Base-by-base conservation (phyloP, 1,140 invertebrate species). In the Fopius arisanus region DNA sequence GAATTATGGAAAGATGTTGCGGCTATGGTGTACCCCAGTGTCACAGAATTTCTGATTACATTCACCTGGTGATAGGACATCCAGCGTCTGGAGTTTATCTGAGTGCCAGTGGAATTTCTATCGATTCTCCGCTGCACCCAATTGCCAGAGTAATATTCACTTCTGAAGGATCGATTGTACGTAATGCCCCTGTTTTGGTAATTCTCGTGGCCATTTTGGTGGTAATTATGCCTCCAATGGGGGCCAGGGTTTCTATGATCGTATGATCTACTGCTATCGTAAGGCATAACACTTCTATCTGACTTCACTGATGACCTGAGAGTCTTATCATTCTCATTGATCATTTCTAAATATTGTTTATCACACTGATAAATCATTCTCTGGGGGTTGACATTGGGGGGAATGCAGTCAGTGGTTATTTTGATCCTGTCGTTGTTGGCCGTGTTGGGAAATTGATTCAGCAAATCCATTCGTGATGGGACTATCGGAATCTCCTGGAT, bases 401-500 rank as follows among this genome's bases (percentile, higher is more conserved):
- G 87, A 78, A 88, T 80, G 19, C 84, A 84, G 5, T 68, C 74
- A 41, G 72, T 75, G n/a, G 75, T 78, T 54, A 84, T 82, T 33
- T 7, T 29, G 6, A 65, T 65, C 51, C 79, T 82, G 14, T 76
- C 31, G 37, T 79, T 75, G 23, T 43, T 67, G 9, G 84, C 84
- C 10, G 87, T 76, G 75, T 88, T 85, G 63, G 87, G 87, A 40
- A 88, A 62, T 16, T 80, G 78, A 76, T 87, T 85, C 14, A 88
- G 73, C 67, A 88, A 81, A 48, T 87, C 84, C 79, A 82, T 81
- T 66, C 82, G 77, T 4, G 84, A 78, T 77, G 86, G 73, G 10
- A 77, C 78, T 16, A 72, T 76, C 9, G 81, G 81, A 54, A 86
- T 79, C 74, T 84, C 82, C 77, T 88, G 81, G 43, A 86, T 80